Conservation (phyloP, 2,888 invertebrate species). For the Malacosoma neustria region DNA sequence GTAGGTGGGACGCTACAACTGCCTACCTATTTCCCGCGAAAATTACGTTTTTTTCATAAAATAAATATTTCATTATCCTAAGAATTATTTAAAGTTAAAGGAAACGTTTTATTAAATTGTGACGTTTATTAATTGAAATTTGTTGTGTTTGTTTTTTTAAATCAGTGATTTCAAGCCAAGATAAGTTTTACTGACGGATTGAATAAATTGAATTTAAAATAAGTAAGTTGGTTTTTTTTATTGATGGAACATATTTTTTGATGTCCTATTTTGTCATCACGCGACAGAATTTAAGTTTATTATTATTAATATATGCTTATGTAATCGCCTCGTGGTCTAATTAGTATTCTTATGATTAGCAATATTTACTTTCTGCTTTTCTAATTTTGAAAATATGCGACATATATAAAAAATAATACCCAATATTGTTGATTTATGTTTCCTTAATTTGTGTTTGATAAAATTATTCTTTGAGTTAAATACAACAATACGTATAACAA, state of each 20-base stretch:
- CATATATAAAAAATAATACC: no score
- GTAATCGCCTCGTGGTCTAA: background rate
- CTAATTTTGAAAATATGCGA: no score
- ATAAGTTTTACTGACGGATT: constrained; percentile 10
- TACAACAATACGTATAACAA: no score
- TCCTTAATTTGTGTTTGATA: no score
- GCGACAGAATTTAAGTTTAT: no score
- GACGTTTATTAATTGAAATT: constrained; percentile 34
- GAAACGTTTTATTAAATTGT: constrained; percentile 39
- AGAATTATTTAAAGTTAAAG: constrained; percentile 18
- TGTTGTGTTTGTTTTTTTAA: constrained; percentile 29
- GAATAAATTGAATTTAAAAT: constrained; percentile 7
- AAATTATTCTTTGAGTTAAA: no score
- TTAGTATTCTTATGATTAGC: no score
- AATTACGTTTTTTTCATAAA: constrained; percentile 32
- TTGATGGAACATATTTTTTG: background rate
- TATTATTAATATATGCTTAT: no score
- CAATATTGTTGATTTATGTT: no score
- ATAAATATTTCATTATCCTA: constrained; percentile 3
- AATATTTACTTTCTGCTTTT: no score
- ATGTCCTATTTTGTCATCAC: no score
- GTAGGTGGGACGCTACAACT: constrained; percentile 41
- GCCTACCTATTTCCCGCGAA: constrained; percentile 55
- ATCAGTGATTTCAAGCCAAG: constrained; percentile 28
- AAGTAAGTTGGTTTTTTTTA: constrained; percentile 6